Conservation (phyloP, 2,113 vertebrate species). For the Chlamydotis undulata region DNA sequence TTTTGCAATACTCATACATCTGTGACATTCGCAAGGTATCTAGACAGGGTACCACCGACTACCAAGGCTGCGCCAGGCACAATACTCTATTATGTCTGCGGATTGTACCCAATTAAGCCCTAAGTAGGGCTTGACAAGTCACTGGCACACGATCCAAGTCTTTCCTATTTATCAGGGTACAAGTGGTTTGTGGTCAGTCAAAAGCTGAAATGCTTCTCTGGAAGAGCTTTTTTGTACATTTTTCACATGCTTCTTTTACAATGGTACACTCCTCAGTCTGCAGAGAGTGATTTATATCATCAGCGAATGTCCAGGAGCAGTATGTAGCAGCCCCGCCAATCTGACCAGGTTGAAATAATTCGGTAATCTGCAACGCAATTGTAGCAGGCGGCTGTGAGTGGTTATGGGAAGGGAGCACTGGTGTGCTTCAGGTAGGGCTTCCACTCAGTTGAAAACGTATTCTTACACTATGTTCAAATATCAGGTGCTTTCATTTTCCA, state of each 20-base stretch:
- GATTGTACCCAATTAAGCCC: conserved; percentile 42
- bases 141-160: conserved; percentile 26
- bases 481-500: conserved; percentile 41
- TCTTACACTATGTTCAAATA: conserved; percentile 5
- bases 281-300: conserved; percentile 7
- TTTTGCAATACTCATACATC: conserved; percentile 21
- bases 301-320: background rate
- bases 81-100: conserved; percentile 6
- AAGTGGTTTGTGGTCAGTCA: conserved; percentile 65
- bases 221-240: conserved; percentile 36
- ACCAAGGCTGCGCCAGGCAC: conserved; percentile 21
- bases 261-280: background rate
- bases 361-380: background rate
- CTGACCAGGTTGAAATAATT: background rate
- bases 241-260: conserved; percentile 35
- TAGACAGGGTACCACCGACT: background rate
- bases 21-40: conserved; percentile 1
- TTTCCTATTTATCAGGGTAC: conserved; percentile 46
- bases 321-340: background rate
- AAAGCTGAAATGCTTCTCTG: conserved; percentile 34
- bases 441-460: background rate
- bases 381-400: background rate
- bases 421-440: background rate
- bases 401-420: background rate
- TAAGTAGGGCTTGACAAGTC: conserved; percentile 55